Evolutionary conservation across 2,888 invertebrate genomes (phyloP), one percentile per base, ranked within the genome.

Genomic region (Eugnorisma glareosa): DNA sequence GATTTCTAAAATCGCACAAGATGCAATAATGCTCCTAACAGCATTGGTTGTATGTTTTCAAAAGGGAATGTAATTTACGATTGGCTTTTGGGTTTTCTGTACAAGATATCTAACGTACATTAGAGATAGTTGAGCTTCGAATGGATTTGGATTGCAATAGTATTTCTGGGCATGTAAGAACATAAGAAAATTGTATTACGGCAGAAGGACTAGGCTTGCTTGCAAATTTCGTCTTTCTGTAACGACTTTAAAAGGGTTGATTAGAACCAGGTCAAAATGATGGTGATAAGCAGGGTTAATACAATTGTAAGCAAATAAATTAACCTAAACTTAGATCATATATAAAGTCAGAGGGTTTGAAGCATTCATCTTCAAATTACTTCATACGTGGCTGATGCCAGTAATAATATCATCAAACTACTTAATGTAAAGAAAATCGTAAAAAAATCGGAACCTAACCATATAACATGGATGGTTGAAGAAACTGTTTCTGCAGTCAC

Each of bases 1-100:
- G 75, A 83, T 83, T 82, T 80, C 77, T 80, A 75, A 78, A 87
- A 80, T 86, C 77, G 78, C 69, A 77, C 78, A 64, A 79, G 40
- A 79, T 79, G 79, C 79, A 87, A 79, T 85, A 80, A 77, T 83
- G 69, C 59, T 73, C 37, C 40, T 68, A 74, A 76, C 63, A 79
- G 59, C 66, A 73, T 73, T 67, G 77, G 68, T 72, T 51, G 76
- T 72, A 73, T 79, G 64, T 78, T 85, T 73, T 72, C 51, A 63
- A 67, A 75, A 61, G 51, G 45, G 45, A 57, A 71, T 67, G 64
- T 83, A 83, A 83, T 78, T 66, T 77, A 67, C 61, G 67, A 82
- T 67, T 64, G 45, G 48, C 48, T 76, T 71, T 72, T 61, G 21
- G 59, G 31, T 51, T 76, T 81, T 66, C 69, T 70, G 28, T 67